Percentiles rank a stretch among this genome's conserved stretches.
Conservation (phyloP, 64 coral and sea anemone genomes). For the Montipora efflorescens region DNA sequence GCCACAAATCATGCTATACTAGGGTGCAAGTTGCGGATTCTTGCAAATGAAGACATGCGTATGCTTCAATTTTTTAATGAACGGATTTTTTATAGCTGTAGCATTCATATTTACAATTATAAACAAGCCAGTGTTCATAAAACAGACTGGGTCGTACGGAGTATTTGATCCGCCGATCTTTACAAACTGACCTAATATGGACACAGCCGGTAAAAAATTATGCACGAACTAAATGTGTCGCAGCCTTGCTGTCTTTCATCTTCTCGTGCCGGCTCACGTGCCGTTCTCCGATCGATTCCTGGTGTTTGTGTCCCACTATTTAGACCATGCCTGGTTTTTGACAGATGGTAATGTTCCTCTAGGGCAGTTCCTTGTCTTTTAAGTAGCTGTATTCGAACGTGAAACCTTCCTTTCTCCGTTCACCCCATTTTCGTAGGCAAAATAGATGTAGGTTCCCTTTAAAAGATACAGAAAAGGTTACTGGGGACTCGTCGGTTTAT, state of each 20-base stretch:
- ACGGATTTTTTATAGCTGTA: conserved; percentile 95
- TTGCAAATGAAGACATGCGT: neutral
- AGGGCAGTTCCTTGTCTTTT: too few relatives aligned
- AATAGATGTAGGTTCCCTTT: too few relatives aligned
- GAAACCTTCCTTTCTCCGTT: conserved; percentile 97
- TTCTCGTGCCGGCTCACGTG: neutral
- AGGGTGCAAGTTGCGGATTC: too few relatives aligned
- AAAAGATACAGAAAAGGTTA: too few relatives aligned
- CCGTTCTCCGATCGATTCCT: too few relatives aligned
- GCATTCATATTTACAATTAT: conserved; percentile 83
- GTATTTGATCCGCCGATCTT: conserved; percentile 66
- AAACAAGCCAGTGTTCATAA: conserved; percentile 63
- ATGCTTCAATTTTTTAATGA: conserved; percentile 96
- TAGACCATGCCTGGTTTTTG: too few relatives aligned
- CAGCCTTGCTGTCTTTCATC: neutral
- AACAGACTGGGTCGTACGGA: conserved; percentile 84
- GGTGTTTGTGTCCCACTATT: too few relatives aligned
- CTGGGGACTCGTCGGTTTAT: too few relatives aligned
- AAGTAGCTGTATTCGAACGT: too few relatives aligned
- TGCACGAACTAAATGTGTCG: conserved; percentile 36
- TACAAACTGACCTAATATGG: conserved; percentile 61
- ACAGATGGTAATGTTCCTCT: too few relatives aligned
- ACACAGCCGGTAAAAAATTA: conserved; percentile 53
- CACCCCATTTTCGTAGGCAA: too few relatives aligned
- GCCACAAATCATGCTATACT: too few relatives aligned